Evolutionary conservation across 2,888 invertebrate genomes (phyloP).

Genomic region (Lacanobia wlatinum): DNA sequence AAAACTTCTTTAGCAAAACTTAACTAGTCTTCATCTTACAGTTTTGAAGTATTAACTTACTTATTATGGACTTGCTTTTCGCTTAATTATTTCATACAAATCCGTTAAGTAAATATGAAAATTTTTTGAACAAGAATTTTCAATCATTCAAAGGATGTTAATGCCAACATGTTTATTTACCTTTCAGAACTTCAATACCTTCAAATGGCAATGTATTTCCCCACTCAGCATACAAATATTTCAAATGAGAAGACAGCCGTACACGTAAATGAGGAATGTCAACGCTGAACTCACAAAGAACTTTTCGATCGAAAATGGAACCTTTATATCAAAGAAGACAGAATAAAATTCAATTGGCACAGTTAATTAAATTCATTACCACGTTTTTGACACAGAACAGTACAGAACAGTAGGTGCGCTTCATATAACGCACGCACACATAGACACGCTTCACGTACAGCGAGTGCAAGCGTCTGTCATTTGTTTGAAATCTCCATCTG

Average conservation of each 20-base stretch:
- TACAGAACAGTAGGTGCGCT: background rate
- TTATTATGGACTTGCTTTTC: constrained; percentile 6
- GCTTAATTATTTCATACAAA: constrained; percentile 14
- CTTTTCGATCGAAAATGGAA: constrained; percentile 28
- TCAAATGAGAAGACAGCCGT: constrained; percentile 28
- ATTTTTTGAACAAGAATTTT: constrained; percentile 3
- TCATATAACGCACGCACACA: background rate
- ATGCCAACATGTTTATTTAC: background rate
- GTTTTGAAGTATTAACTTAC: constrained; percentile 24
- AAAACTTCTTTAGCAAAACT: constrained; percentile 6
- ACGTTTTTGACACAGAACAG: constrained; percentile 8
- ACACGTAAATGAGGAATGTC: constrained; percentile 42
- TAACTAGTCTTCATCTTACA: constrained; percentile 3
- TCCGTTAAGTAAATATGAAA: background rate
- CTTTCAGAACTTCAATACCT: constrained; percentile 22
- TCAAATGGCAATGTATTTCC: constrained; percentile 4
- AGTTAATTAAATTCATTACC: constrained; percentile 55
- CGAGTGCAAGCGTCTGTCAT: background rate
- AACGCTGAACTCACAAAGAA: constrained; percentile 33
- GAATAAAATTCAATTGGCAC: constrained; percentile 66
- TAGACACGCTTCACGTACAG: background rate
- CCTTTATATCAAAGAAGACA: constrained; percentile 23
- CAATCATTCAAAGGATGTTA: constrained; percentile 9
- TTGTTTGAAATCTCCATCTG: background rate
- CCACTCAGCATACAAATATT: background rate